Base-by-base conservation (phyloP, 2,888 invertebrate genomes). In the Cryptocephalus primarius region DNA sequence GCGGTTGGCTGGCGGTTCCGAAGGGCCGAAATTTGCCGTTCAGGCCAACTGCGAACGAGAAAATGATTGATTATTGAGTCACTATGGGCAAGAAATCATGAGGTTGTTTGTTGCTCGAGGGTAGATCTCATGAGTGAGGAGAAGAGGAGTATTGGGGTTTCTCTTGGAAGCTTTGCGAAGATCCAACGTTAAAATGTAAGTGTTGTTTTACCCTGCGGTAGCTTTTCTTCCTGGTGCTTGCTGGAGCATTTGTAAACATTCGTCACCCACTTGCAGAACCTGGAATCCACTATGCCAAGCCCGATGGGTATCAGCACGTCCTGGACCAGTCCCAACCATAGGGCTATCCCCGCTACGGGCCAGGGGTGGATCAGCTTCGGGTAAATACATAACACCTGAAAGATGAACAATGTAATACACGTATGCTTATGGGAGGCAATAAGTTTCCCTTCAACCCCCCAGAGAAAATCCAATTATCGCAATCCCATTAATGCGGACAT, bases 21-120 rank as follows among this genome's bases (percentile, higher is more conserved):
- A 76, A 77, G 40, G 75, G 75, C 13, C 78, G 69, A 60, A 78
- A 78, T 56, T 76, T 78, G n/a, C 77, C 77, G 55, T 77, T 77
- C 48, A 76, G 63, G n/a, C 76, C 75, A 51, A 74, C 54, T 61
- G 32, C 44, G 53, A 53, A 39, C 6, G 12, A 36, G 9, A 33
- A 40, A 40, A 42, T 9, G 2, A 11, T 36, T 36, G 36, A 11
- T 36, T n/a, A 2, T 2, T 36, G 12, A 36, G 2, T 36, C 36
- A 36, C 12, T 6, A 2, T 4, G 36, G 36, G 12, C 12, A 11
- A n/a, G 40, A 44, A 43, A 32, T n/a, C 12, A 39, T 14, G 39
- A 33, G 1, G n/a, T 8, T 13, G 8, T 40, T n/a, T 45, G n/a
- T 8, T 39, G 10, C 22, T 6, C 22, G 22, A 22, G 6, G 22